Percentiles rank a stretch among this genome's conserved stretches.
phyloP scores from a whole-genome alignment of 64 coral and sea anemone species.

The Montipora capricornis region DNA sequence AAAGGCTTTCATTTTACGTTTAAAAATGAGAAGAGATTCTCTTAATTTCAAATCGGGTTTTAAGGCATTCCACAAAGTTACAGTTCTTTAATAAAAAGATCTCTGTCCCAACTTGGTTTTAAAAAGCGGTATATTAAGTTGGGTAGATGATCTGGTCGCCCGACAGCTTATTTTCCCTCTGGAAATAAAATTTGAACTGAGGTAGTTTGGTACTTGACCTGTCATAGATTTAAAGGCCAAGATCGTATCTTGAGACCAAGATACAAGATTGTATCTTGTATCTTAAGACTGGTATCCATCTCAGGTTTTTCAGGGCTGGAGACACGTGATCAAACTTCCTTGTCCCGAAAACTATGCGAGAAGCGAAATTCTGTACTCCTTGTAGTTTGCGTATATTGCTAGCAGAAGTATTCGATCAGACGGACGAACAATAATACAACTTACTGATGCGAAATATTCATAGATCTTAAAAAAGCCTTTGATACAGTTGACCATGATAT shows the following conservation, averaged over 20 bases:
- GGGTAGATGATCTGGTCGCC: not conserved
- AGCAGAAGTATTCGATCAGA: not conserved
- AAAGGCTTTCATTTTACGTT: too few relatives aligned
- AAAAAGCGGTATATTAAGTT: not conserved
- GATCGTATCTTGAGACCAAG: not conserved
- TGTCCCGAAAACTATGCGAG: not conserved
- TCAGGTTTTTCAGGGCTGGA: not conserved
- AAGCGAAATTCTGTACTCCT: not conserved
- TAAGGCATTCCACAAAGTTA: too few relatives aligned
- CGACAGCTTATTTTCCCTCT: constrained; percentile 4
- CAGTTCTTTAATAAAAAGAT: too few relatives aligned
- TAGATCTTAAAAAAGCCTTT: too few relatives aligned
- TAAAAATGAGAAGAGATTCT: too few relatives aligned
- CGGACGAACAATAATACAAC: not conserved
- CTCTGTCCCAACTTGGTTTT: too few relatives aligned
- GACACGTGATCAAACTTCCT: not conserved
- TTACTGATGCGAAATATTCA: not conserved
- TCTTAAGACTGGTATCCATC: not conserved
- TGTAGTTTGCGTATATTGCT: constrained; percentile 8
- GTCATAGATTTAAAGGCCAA: constrained; percentile 16
- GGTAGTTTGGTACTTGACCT: not conserved
- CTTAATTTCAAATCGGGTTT: too few relatives aligned
- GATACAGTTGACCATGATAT: too few relatives aligned
- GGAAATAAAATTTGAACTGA: not conserved
- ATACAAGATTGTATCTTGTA: not conserved